Percentiles rank a stretch among this genome's conserved stretches.
Conservation (phyloP, 2,888 invertebrate species). For the Ophraella communa region DNA sequence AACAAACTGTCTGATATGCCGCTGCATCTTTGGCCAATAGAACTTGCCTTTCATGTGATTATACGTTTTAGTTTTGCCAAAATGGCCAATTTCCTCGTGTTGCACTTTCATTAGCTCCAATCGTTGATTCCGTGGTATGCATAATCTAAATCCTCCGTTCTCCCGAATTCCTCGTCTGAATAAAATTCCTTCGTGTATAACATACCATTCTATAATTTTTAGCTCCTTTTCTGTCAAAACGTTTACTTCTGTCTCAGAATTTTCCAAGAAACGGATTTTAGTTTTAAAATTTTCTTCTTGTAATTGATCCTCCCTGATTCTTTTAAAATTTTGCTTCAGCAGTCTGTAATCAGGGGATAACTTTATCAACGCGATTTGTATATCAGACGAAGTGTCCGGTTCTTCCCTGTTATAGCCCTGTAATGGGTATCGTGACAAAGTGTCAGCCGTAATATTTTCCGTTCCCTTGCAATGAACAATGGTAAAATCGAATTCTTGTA, state of each 20-base stretch:
- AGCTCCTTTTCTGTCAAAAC: background rate
- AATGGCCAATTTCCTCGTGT: conserved; percentile 9
- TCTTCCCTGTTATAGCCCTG: background rate
- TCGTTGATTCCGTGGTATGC: conserved; percentile 3
- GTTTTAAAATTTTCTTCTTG: background rate
- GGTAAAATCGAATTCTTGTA: conserved; percentile 25
- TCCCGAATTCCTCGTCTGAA: background rate
- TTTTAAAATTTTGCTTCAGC: background rate
- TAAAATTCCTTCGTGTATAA: conserved; percentile 1
- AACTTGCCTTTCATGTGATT: conserved; percentile 4
- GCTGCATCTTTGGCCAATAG: conserved; percentile 4
- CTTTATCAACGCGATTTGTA: background rate
- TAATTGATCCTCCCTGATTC: background rate
- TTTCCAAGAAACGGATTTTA: conserved; percentile 2
- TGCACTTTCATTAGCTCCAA: background rate
- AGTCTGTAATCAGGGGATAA: background rate
- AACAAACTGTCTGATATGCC: conserved; percentile 2
- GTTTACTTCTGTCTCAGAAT: too few species aligned
- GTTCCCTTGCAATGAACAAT: conserved; percentile 26
- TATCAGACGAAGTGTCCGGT: background rate
- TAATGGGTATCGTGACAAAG: conserved; percentile 19
- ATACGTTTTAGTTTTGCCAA: conserved; percentile 11
- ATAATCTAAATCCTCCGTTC: conserved; percentile 1
- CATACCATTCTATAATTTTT: conserved; percentile 6
- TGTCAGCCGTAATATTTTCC: conserved; percentile 29